These are phyloP conservation scores for Drosophila prosaltans DNA, from an alignment of 1,140 invertebrate genomes.

Conservation along the genomic window DNA sequence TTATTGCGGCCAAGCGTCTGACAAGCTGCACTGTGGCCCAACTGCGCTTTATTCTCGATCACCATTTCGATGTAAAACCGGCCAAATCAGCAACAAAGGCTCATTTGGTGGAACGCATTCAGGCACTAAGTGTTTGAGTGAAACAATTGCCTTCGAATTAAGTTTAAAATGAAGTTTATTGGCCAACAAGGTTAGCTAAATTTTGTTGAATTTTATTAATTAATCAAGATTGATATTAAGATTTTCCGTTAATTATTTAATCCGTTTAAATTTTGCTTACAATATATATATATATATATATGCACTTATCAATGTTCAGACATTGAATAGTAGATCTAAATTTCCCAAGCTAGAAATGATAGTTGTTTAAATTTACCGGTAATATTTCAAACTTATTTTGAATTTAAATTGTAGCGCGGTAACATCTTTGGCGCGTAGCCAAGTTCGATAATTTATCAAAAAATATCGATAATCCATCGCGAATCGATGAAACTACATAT, in stretches of 20 bases:
- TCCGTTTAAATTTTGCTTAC: not conserved
- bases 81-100: slow-evolving; percentile 39
- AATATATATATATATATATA: no score
- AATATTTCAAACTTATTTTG: no score
- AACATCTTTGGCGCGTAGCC: no score
- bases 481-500: no score
- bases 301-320: no score
- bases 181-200: not conserved
- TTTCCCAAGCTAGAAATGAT: no score
- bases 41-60: slow-evolving; percentile 49
- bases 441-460: no score
- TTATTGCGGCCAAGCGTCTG: slow-evolving; percentile 47
- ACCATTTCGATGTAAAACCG: slow-evolving; percentile 45
- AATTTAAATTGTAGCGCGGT: no score
- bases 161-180: not conserved
- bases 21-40: slow-evolving; percentile 53
- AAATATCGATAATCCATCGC: no score
- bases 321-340: no score
- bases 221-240: not conserved
- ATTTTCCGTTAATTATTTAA: not conserved
- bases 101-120: slow-evolving; percentile 51
- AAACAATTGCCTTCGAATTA: not conserved
- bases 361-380: no score
- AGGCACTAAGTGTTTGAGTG: slow-evolving; percentile 10
- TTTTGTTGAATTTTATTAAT: not conserved